Percentiles rank a stretch among this genome's conserved stretches.
phyloP scores from a whole-genome alignment of 2,113 vertebrate species.

The Nesoenas mayeri region DNA sequence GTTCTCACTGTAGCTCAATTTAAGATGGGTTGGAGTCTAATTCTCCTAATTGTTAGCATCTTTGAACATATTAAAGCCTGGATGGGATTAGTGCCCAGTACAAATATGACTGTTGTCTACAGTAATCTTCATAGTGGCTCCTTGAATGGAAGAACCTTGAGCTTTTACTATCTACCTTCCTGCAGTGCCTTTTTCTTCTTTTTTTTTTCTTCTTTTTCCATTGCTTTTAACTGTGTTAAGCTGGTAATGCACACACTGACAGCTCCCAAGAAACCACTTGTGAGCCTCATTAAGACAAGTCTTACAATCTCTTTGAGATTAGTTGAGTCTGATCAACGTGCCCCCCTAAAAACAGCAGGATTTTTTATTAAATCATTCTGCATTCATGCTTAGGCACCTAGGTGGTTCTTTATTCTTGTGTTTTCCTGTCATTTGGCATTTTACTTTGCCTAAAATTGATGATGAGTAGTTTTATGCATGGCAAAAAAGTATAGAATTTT shows the following conservation, averaged over 20 bases:
- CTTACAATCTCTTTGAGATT: not conserved
- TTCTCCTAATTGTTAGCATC: not conserved
- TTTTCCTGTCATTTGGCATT: not conserved
- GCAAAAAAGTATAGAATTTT: not conserved
- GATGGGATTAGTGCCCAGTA: not conserved
- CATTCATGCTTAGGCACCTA: not conserved
- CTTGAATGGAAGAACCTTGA: not conserved
- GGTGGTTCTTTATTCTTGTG: not conserved
- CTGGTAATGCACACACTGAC: not conserved
- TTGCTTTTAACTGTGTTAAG: not conserved
- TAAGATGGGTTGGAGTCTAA: not conserved
- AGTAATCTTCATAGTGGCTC: not conserved
- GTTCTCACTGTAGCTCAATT: not conserved
- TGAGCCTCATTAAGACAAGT: not conserved
- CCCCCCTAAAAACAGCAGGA: not conserved
- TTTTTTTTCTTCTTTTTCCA: not conserved
- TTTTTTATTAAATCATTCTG: not conserved
- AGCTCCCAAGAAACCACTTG: not conserved
- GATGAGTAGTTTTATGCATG: not conserved
- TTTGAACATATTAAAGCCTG: not conserved
- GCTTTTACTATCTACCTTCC: not conserved
- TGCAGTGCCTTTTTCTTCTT: not conserved
- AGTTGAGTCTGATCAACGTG: not conserved
- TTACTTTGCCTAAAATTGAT: not conserved
- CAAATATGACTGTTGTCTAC: not conserved